phyloP scores from a whole-genome alignment of 2,113 vertebrate species.

The Guaruba guarouba region DNA sequence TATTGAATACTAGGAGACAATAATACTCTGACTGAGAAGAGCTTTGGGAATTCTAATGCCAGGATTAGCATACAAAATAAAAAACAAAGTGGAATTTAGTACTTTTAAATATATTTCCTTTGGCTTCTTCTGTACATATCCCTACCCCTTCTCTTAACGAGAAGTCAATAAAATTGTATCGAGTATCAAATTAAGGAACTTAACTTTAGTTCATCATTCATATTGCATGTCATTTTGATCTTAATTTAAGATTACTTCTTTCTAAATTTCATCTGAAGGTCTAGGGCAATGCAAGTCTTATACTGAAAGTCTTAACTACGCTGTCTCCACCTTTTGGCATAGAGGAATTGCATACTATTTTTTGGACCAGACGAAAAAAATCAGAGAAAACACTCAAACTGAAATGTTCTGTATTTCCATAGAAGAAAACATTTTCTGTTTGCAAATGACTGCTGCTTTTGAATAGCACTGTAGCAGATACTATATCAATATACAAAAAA shows the following conservation, averaged over 20 bases:
- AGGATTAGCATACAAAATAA: not conserved
- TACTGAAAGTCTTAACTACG: not conserved
- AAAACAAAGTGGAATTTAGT: not conserved
- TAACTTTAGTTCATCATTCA: not conserved
- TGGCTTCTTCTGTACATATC: not conserved
- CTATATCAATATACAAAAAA: not conserved
- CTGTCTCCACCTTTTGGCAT: not conserved
- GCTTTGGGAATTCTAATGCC: not conserved
- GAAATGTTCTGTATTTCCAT: not conserved
- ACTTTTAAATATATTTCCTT: not conserved
- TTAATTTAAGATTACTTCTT: conserved; percentile 2
- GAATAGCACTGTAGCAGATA: not conserved
- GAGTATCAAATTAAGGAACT: not conserved
- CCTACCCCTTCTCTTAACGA: not conserved
- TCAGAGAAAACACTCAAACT: not conserved
- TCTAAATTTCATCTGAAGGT: not conserved
- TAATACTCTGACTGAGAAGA: not conserved
- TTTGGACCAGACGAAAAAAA: not conserved
- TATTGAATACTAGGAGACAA: not conserved
- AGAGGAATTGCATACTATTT: not conserved
- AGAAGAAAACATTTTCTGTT: not conserved
- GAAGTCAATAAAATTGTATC: conserved; percentile 2
- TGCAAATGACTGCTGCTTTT: not conserved
- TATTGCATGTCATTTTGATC: not conserved
- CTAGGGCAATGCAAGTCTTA: not conserved